Base-by-base conservation (phyloP, 1,140 invertebrate genomes). In the Palaemon carinicauda region DNA sequence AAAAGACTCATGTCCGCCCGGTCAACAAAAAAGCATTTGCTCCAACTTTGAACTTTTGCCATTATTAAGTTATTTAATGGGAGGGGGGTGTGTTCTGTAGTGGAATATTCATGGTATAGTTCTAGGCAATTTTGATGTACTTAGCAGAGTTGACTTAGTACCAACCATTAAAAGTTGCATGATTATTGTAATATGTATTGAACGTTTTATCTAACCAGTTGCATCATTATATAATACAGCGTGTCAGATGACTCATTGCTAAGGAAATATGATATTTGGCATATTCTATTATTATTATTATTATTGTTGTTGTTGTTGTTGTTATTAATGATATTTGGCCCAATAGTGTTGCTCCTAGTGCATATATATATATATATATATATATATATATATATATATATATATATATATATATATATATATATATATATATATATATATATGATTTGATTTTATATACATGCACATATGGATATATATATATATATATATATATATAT, bases 371-470 rank as follows among this genome's bases (percentile, higher is more conserved):
- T 74, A 74, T 74, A 74, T 74, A 74, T 74, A 7, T 74, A 74
- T 74, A 74, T 74, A 74, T 74, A 33, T 74, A 74, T 74, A 74
- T 74, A 74, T 74, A 74, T 74, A 74, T 33, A 74, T 74, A 74
- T 74, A 74, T 74, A 74, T 74, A 74, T 74, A 74, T 74, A 74
- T 33, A 74, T 74, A 74, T 74, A 74, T 74, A 74, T 33, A 33
- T 74, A 74, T 31, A 31, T 33, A 31, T 7, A 17, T 74, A 21
- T 74, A 0, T 74, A 21, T 74, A 31, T 33, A n/a, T 74, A 31
- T 1, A 21, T 12, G 31, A 41, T 41, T 9, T 41, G n/a, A n/a
- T n/a, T n/a, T n/a, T n/a, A n/a, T n/a, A n/a, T 73, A 73, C 3
- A 73, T 33, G 24, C 3, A 73, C 27, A 73, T 4, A 73, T 24